Evolutionary conservation across 1,140 invertebrate species (phyloP), one percentile per base, ranked within the genome.

Genomic region (Potamilus streckersoni): DNA sequence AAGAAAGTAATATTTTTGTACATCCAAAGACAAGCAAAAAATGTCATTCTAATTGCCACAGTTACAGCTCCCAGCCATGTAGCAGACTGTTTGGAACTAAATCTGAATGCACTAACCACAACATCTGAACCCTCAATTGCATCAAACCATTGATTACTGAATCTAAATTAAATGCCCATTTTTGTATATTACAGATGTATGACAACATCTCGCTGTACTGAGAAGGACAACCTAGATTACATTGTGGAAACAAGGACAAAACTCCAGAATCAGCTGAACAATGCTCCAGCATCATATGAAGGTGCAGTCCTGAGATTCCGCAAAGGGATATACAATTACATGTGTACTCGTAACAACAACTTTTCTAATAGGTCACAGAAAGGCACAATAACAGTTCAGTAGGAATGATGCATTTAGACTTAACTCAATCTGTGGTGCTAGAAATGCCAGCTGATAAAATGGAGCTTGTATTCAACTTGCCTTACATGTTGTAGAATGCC

Each of bases 351-450:
- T 56, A 90, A 90, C 75, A 88, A 88, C 78, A 87, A 84, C 73
- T 88, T 86, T 74, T 83, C 83, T 13, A 90, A 90, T 73, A 76
- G 89, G 57, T 88, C 87, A 69, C 87, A 90, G 62, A 89, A 89
- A 72, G 86, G 82, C 55, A 82, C 82, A 19, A 78, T 88, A n/a
- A 73, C 80, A 69, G 83, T 86, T 16, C 38, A 60, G 62, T 82
- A 78, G 49, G 60, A 75, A 49, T 49, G 38, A 8, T 49, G 6
- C 38, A 49, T 49, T 8, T 49, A 49, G 11, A 49, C 38, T 49
- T 49, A 49, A 49, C 38, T 49, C 38, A 49, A 49, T 49, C 6
- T 49, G 38, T 49, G 38, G 38, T 49, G 38, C 38, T 49, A 49
- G 38, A 49, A 49, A 49, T 49, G 38, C 4, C 38, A 49, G 6